These are phyloP conservation scores for Calyptommatus sinebrachiatus DNA, from an alignment of 2,113 vertebrate genomes.

Conservation along the genomic window DNA sequence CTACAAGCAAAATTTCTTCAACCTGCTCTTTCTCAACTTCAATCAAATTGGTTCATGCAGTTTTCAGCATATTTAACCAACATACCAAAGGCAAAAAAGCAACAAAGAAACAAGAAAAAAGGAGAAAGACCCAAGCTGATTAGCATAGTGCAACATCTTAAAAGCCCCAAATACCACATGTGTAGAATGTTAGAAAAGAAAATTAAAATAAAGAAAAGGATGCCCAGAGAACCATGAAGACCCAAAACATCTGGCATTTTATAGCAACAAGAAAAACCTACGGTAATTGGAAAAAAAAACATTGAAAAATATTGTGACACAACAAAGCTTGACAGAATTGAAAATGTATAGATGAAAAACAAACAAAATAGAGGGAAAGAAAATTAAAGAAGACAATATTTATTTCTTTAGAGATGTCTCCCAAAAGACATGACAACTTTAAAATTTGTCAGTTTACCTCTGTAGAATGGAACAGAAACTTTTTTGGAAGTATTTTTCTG, in stretches of 20 bases:
- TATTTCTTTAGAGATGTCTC: conserved; percentile 59
- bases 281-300: conserved; percentile 75
- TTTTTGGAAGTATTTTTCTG: background rate
- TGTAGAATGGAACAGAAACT: conserved; percentile 32
- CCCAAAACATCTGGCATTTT: conserved; percentile 78
- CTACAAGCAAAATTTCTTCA: background rate
- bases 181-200: conserved; percentile 73
- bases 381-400: conserved; percentile 51
- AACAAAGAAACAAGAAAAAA: background rate
- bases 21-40: background rate
- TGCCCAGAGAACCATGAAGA: conserved; percentile 76
- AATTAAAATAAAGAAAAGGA: conserved; percentile 77
- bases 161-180: conserved; percentile 72
- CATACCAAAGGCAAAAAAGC: conserved; percentile 25
- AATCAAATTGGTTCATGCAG: background rate
- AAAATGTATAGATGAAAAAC: conserved; percentile 69
- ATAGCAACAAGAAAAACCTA: conserved; percentile 73
- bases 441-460: conserved; percentile 60
- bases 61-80: background rate
- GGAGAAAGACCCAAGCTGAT: conserved; percentile 34
- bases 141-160: conserved; percentile 54
- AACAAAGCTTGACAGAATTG: conserved; percentile 60
- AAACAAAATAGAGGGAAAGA: conserved; percentile 32
- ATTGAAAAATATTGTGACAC: conserved; percentile 68
- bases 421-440: conserved; percentile 47